Percentiles rank a stretch among this genome's conserved stretches.
Evolutionary conservation across 2,113 vertebrate genomes (phyloP).

Genomic region (Pteronura brasiliensis): DNA sequence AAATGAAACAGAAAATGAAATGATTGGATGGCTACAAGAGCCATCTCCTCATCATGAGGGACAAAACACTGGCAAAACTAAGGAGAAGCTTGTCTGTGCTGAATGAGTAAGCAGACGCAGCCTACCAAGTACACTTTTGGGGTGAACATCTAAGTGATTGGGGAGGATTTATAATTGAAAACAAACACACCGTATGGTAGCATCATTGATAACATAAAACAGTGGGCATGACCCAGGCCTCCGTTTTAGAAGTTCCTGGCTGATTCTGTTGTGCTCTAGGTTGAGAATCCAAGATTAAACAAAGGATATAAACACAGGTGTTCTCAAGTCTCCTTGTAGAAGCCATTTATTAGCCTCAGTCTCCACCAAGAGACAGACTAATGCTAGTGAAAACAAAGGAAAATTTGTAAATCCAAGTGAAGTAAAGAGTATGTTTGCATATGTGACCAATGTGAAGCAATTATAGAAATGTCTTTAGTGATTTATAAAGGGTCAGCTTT

Average conservation of each 20-base stretch:
- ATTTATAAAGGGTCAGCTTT: not conserved
- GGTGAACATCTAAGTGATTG: not conserved
- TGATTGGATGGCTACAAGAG: constrained; percentile 57
- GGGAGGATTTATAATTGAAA: not conserved
- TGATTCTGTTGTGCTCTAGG: not conserved
- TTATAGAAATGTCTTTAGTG: not conserved
- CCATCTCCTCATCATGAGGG: constrained; percentile 30
- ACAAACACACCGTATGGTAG: fast-evolving
- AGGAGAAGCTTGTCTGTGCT: not conserved
- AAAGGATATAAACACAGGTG: not conserved
- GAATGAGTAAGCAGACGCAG: constrained; percentile 31
- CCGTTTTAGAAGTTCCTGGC: fast-evolving
- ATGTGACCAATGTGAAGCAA: not conserved
- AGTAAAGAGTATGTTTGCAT: not conserved
- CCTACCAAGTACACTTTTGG: not conserved
- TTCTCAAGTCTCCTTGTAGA: not conserved
- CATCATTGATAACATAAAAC: not conserved
- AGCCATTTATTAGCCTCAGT: not conserved
- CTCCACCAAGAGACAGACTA: not conserved
- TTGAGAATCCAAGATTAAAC: not conserved
- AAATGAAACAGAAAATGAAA: constrained; percentile 65
- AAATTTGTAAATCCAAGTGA: not conserved
- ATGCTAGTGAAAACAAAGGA: not conserved
- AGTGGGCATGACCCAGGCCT: not conserved
- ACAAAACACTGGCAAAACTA: constrained; percentile 59